Percentiles rank a stretch among this genome's conserved stretches.
Conservation (phyloP, 1,140 invertebrate species). For the Sarcophaga peregrina region DNA sequence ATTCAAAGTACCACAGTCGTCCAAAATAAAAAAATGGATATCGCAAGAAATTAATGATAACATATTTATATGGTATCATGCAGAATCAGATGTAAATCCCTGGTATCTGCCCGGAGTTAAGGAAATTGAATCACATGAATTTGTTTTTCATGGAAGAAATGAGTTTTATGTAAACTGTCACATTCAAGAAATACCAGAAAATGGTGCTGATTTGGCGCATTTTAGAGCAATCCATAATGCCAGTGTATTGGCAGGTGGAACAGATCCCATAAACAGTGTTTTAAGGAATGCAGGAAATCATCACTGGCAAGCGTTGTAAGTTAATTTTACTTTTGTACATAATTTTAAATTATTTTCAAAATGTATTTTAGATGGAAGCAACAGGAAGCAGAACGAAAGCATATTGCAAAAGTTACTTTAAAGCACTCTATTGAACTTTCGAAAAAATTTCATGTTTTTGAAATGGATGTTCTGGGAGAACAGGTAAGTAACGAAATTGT, state of each 20-base stretch:
- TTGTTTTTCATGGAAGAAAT: slow-evolving; percentile 79
- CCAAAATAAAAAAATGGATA: slow-evolving; percentile 75
- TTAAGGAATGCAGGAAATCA: slow-evolving; percentile 49
- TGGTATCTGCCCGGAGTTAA: slow-evolving; percentile 76
- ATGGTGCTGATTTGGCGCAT: slow-evolving; percentile 88
- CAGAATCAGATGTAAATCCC: slow-evolving; percentile 74
- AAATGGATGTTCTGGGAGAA: slow-evolving; percentile 53
- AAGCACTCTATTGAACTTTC: slow-evolving; percentile 53
- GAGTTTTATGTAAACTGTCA: slow-evolving; percentile 82
- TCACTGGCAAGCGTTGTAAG: slow-evolving; percentile 59
- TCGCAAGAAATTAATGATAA: slow-evolving; percentile 77
- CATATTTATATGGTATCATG: slow-evolving; percentile 88
- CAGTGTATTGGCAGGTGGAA: slow-evolving; percentile 71
- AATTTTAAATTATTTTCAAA: neutral
- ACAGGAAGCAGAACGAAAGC: slow-evolving; percentile 45
- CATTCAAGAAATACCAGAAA: slow-evolving; percentile 92
- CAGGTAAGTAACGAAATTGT: slow-evolving; percentile 50
- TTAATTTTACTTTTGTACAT: neutral
- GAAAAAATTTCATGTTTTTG: slow-evolving; percentile 50
- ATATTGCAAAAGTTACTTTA: slow-evolving; percentile 55
- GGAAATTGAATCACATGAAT: slow-evolving; percentile 71
- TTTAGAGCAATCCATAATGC: slow-evolving; percentile 79
- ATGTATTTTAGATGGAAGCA: slow-evolving; percentile 51
- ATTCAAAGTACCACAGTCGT: slow-evolving; percentile 67
- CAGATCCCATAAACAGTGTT: slow-evolving; percentile 53